Evolutionary conservation across 2,888 invertebrate species (phyloP).

Genomic region (Acronicta psi): DNA sequence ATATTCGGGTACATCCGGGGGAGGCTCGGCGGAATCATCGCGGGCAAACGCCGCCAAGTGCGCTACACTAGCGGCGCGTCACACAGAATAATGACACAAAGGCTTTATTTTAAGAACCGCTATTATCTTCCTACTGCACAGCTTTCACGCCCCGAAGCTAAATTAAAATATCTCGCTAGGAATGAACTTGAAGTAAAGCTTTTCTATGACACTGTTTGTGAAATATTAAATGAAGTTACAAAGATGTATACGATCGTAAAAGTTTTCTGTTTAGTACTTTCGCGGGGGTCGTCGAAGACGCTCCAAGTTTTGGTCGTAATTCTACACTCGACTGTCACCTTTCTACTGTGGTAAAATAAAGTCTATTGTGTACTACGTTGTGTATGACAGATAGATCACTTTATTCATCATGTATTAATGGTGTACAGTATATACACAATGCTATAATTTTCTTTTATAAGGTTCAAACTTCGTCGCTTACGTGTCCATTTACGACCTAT

Average conservation of each 20-base stretch:
- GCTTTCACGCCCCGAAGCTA: slow-evolving; percentile 68
- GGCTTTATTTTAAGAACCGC: slow-evolving; percentile 81
- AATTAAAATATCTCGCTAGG: slow-evolving; percentile 75
- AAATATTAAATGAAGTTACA: slow-evolving; percentile 61
- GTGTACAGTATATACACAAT: slow-evolving; percentile 6
- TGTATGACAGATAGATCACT: slow-evolving; percentile 27
- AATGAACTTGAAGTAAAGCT: slow-evolving; percentile 63
- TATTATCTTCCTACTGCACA: slow-evolving; percentile 76
- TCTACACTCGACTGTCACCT: slow-evolving; percentile 52
- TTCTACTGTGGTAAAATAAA: slow-evolving; percentile 35
- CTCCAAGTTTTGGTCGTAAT: slow-evolving; percentile 36
- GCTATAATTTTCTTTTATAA: slow-evolving; percentile 39
- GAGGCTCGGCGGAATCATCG: slow-evolving; percentile 44
- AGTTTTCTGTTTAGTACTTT: slow-evolving; percentile 64
- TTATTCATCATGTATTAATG: slow-evolving; percentile 4
- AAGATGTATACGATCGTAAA: slow-evolving; percentile 61
- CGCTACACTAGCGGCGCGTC: slow-evolving; percentile 51
- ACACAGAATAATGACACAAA: slow-evolving; percentile 79
- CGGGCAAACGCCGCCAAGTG: slow-evolving; percentile 41
- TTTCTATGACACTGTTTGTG: slow-evolving; percentile 57
- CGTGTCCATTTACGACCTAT: slow-evolving; percentile 35
- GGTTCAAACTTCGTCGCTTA: slow-evolving; percentile 39
- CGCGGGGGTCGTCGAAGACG: slow-evolving; percentile 44
- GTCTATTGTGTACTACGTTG: slow-evolving; percentile 28
- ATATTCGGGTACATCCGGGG: slow-evolving; percentile 50